Evolutionary conservation across 2,888 invertebrate species (phyloP).

Genomic region (Mythimna lalbum): DNA sequence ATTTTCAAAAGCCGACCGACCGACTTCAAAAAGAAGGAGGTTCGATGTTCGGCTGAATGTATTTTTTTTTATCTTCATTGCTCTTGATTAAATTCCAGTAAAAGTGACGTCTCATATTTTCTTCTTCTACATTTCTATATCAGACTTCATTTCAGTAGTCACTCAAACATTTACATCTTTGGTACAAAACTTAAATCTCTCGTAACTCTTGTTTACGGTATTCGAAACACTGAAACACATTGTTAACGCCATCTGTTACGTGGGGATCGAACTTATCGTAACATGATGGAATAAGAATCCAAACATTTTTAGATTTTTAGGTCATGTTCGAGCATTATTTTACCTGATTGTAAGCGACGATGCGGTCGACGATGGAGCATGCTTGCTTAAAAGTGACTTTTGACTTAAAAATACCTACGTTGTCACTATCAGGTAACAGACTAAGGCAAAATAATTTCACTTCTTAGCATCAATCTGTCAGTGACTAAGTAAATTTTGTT

Average conservation of each 20-base stretch:
- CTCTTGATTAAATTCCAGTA: not conserved
- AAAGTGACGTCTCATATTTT: no score
- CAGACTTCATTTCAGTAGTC: not conserved
- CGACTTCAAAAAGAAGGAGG: no score
- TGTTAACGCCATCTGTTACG: conserved; percentile 43
- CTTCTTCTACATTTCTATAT: not conserved
- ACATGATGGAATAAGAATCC: not conserved
- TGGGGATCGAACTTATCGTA: conserved; percentile 16
- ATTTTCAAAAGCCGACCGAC: no score
- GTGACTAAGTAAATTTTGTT: no score
- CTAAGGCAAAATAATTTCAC: not conserved
- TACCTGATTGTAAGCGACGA: no score
- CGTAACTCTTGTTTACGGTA: not conserved
- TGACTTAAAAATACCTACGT: no score
- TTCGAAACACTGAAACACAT: conserved; percentile 6
- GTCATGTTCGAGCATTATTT: no score
- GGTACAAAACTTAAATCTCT: not conserved
- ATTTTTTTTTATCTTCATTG: not conserved
- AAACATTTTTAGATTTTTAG: not conserved
- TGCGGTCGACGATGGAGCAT: no score
- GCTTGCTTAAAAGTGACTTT: no score
- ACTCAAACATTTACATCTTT: not conserved
- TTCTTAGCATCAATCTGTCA: no score
- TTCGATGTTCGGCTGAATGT: no score
- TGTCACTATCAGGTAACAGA: no score